Evolutionary conservation across 2,797 vertebrate species (phyloP).

Genomic region (Sebastes itinus): DNA sequence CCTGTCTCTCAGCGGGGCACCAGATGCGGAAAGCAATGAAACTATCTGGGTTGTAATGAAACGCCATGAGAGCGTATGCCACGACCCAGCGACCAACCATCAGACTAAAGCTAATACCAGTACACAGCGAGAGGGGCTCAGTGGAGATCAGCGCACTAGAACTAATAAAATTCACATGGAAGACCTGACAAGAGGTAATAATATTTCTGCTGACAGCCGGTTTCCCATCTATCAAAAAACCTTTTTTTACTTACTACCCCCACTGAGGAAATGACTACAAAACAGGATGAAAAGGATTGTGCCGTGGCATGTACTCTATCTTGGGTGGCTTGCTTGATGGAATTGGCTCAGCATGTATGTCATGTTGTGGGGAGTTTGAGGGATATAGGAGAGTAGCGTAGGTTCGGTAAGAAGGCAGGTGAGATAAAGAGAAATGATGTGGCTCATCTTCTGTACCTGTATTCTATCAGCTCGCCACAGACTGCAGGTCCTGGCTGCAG

Average conservation of each 20-base stretch:
- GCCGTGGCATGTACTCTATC: conserved; percentile 66
- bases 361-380: conserved; percentile 72
- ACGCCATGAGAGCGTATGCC: conserved; percentile 21
- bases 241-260: conserved; percentile 26
- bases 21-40: conserved; percentile 3
- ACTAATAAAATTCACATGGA: conserved; percentile 64
- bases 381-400: conserved; percentile 65
- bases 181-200: conserved; percentile 52
- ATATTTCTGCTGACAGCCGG: conserved; percentile 62
- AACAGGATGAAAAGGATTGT: conserved; percentile 71
- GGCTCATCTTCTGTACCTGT: conserved; percentile 78
- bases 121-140: conserved; percentile 30
- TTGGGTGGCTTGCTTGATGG: conserved; percentile 76
- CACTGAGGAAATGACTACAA: conserved; percentile 60
- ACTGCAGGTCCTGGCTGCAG: conserved; percentile 74
- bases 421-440: conserved; percentile 81
- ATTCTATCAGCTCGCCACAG: conserved; percentile 81
- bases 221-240: conserved; percentile 60
- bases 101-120: conserved; percentile 34
- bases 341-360: conserved; percentile 73
- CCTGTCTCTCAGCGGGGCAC: background rate
- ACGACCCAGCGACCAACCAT: conserved; percentile 35
- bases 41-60: conserved; percentile 47
- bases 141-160: conserved; percentile 52
- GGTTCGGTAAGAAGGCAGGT: conserved; percentile 69